Percentiles rank a stretch among this genome's conserved stretches.
Evolutionary conservation across 2,888 invertebrate genomes (phyloP).

Genomic region (Tubulanus polymorphus): DNA sequence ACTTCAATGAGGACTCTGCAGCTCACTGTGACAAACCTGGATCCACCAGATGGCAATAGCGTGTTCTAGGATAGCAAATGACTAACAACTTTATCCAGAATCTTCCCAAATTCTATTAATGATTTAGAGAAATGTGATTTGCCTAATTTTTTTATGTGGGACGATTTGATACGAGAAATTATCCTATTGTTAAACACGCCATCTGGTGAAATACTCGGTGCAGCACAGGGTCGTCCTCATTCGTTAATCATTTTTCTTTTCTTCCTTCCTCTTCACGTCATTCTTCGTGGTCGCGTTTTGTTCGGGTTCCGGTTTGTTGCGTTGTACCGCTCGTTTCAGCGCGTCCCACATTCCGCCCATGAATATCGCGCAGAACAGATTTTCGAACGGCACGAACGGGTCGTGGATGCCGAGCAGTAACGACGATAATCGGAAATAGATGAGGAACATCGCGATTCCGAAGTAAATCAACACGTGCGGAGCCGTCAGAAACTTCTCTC

Average conservation of each 20-base stretch:
- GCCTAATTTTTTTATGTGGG: no score
- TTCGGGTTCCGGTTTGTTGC: conserved; percentile 35
- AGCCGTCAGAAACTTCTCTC: conserved; percentile 91
- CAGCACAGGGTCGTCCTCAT: no score
- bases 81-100: no score
- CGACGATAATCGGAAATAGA: conserved; percentile 93
- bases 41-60: no score
- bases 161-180: no score
- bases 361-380: conserved; percentile 81
- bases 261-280: conserved; percentile 40
- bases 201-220: no score
- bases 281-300: conserved; percentile 25
- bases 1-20: no score
- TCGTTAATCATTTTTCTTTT: conserved; percentile 45
- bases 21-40: no score
- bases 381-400: conserved; percentile 98
- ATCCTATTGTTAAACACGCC: no score
- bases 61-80: no score
- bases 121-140: no score
- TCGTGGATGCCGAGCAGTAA: conserved; percentile 95
- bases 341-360: conserved; percentile 99
- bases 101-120: no score
- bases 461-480: conserved; percentile 97
- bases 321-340: conserved; percentile 77
- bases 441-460: conserved; percentile 94